Evolutionary conservation across 1,140 invertebrate genomes (phyloP).

Genomic region (Orchestia grillus): DNA sequence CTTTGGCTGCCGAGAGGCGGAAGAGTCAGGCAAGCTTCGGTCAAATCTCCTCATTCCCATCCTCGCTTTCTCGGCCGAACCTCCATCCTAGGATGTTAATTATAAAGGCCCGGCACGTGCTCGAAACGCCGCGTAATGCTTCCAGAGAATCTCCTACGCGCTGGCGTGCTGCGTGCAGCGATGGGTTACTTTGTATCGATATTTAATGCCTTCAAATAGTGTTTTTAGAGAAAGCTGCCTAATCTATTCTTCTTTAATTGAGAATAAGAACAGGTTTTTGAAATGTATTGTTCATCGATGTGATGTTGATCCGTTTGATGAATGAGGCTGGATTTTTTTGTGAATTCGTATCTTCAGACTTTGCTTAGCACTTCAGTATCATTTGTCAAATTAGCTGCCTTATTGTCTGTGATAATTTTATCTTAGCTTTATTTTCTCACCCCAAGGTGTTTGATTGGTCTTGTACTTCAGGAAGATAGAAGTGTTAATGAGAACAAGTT

Average conservation of each 20-base stretch:
- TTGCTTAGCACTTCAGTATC: no score
- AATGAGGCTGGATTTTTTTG: not conserved
- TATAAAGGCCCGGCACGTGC: not conserved
- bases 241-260: not conserved
- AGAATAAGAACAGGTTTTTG: not conserved
- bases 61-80: not conserved
- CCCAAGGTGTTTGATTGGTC: no score
- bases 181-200: not conserved
- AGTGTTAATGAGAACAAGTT: no score
- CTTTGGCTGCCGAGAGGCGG: no score
- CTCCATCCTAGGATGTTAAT: not conserved
- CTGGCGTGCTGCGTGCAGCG: not conserved
- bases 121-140: not conserved
- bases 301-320: not conserved
- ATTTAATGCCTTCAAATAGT: not conserved
- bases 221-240: not conserved
- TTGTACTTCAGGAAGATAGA: no score
- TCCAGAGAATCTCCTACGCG: not conserved
- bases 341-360: not conserved
- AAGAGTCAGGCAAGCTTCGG: not conserved
- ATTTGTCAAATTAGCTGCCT: not conserved
- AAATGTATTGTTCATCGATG: no score
- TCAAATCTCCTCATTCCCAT: not conserved
- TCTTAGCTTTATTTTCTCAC: not conserved
- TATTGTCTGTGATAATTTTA: not conserved